phyloP scores from a whole-genome alignment of 1,140 invertebrate genomes.

The Apis laboriosa region DNA sequence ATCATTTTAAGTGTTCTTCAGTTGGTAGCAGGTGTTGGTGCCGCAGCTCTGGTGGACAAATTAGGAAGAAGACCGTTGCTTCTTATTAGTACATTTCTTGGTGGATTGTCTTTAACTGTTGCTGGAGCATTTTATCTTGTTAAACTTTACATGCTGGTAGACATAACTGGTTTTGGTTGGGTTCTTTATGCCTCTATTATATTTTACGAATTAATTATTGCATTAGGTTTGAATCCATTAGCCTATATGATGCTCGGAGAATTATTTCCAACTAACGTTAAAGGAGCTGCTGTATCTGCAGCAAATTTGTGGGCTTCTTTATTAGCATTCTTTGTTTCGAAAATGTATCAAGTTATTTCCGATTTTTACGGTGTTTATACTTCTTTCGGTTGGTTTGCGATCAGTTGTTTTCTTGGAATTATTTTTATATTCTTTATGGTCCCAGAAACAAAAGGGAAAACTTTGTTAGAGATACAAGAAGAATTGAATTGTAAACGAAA shows the following conservation, averaged over 20 bases:
- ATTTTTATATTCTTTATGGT: conserved; percentile 84
- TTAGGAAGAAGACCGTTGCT: conserved; percentile 82
- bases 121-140: conserved; percentile 80
- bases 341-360: conserved; percentile 82
- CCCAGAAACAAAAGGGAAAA: conserved; percentile 88
- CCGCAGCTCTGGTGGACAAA: conserved; percentile 81
- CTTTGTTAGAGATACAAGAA: conserved; percentile 85
- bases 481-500: conserved; percentile 72
- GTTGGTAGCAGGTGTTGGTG: conserved; percentile 83
- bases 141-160: conserved; percentile 73
- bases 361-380: conserved; percentile 81
- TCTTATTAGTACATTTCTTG: conserved; percentile 81
- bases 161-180: conserved; percentile 77
- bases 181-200: conserved; percentile 82
- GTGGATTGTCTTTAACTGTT: conserved; percentile 76
- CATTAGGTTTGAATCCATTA: conserved; percentile 83
- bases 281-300: conserved; percentile 81
- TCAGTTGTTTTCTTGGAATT: conserved; percentile 81
- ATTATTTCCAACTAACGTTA: conserved; percentile 84
- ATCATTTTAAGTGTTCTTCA: conserved; percentile 86
- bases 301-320: conserved; percentile 77
- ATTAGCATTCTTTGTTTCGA: conserved; percentile 81
- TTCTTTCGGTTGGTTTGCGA: conserved; percentile 82
- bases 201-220: conserved; percentile 83
- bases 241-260: conserved; percentile 84